These are phyloP conservation scores for Carapus acus DNA, from an alignment of 2,797 vertebrate genomes.

Conservation along the genomic window DNA sequence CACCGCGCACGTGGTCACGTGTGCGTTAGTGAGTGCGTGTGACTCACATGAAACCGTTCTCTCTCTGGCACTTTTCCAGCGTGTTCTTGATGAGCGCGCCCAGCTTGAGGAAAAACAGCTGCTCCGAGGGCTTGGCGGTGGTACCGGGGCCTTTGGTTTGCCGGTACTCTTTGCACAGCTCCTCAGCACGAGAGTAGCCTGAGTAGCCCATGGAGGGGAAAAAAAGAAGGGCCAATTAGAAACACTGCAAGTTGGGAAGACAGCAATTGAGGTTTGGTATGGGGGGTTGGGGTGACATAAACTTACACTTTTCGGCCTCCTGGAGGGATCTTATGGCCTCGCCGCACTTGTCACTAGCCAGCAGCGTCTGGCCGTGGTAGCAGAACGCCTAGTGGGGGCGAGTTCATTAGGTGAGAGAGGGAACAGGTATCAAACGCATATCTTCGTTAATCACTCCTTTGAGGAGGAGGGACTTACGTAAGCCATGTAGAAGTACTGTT, in stretches of 20 bases:
- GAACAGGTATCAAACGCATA: too few species aligned
- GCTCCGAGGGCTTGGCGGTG: slow-evolving; percentile 92
- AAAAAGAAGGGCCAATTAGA: too few species aligned
- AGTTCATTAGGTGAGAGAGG: too few species aligned
- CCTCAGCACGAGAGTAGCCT: slow-evolving; percentile 88
- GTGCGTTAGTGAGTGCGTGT: not conserved
- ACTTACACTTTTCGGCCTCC: slow-evolving; percentile 94
- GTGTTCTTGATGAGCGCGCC: slow-evolving; percentile 86
- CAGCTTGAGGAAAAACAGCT: slow-evolving; percentile 93
- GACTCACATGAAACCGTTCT: slow-evolving; percentile 98
- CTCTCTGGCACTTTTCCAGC: slow-evolving; percentile 93
- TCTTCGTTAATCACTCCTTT: too few species aligned
- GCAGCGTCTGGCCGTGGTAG: slow-evolving; percentile 91
- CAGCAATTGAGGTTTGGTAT: too few species aligned
- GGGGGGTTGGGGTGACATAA: too few species aligned
- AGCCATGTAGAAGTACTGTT: slow-evolving; percentile 94
- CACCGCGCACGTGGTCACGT: not conserved
- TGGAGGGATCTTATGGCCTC: slow-evolving; percentile 93
- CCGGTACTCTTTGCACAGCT: slow-evolving; percentile 93
- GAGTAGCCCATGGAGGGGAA: too few species aligned
- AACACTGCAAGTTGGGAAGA: too few species aligned
- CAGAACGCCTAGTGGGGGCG: slow-evolving; percentile 97
- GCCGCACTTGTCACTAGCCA: slow-evolving; percentile 91
- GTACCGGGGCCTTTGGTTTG: slow-evolving; percentile 93
- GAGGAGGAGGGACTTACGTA: slow-evolving; percentile 97